Evolutionary conservation across 2,113 vertebrate species (phyloP), one percentile per base, ranked within the genome.

Genomic region (Psophia crepitans): DNA sequence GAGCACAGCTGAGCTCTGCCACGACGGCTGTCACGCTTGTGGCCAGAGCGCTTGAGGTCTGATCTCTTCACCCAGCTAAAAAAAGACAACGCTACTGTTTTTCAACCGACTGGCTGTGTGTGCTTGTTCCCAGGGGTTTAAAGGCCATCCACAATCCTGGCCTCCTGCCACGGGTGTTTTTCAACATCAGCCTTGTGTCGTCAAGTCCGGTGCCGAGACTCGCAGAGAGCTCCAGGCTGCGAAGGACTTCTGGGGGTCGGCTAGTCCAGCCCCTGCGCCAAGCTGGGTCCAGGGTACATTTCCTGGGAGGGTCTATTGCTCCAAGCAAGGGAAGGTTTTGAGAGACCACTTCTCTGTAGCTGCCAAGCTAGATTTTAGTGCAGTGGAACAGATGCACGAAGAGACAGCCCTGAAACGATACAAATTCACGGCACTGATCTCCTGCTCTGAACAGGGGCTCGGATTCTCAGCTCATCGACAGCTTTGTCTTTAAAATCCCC

Each of bases 301-400:
- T 84, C 14, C 23, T 35, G 51, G 30, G 8, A 79, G 39, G 35
- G 8, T 54, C 51, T 32, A 5, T 23, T 5, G 3, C 35, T 32
- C 54, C 14, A 30, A 64, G 21, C 14, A 33, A 23, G 32, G 28
- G 37, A 79, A 83, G 32, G 51, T 12, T 70, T 70, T 56, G 14
- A 23, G 7, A 10, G 39, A 60, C 39, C 46, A 33, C 23, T 35
- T 12, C 12, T 13, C 51, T 15, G 8, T 2, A 28, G 23, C 35
- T 85, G 56, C 48, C n/a, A 21, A 76, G 41, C 26, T 43, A 28
- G 21, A 66, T 41, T 54, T 53, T 17, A 57, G n/a, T 18, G 26
- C 11, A 48, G 56, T 0, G 1, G 0, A 4, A 71, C 1, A 85
- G 16, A 35, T 9, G 41, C 23, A 39, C 16, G n/a, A 14, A 87